Conservation (phyloP, 1,140 invertebrate genomes). For the Ridgeia piscesae region DNA sequence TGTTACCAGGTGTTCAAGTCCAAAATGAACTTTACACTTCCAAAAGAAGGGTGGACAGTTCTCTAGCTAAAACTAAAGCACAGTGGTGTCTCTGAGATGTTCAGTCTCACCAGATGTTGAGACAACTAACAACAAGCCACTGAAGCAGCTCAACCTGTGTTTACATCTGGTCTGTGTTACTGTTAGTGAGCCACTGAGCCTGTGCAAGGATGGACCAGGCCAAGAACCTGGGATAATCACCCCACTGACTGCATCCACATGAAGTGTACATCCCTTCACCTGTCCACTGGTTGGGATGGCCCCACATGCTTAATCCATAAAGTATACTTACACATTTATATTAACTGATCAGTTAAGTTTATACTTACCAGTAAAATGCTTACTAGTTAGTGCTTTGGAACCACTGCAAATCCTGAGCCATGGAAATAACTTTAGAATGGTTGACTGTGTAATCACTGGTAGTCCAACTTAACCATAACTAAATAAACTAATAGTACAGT, state of each 20-base stretch:
- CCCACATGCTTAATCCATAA: background rate
- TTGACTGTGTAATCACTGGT: too few relatives aligned
- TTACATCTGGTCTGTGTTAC: background rate
- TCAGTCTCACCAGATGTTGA: background rate
- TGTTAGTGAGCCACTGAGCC: background rate
- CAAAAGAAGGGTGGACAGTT: background rate
- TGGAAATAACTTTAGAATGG: too few relatives aligned
- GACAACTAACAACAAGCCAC: background rate
- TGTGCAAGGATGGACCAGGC: background rate
- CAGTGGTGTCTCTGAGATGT: background rate
- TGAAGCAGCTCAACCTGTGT: background rate
- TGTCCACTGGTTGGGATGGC: background rate
- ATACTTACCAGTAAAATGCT: too few relatives aligned
- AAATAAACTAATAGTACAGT: too few relatives aligned
- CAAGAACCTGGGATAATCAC: background rate
- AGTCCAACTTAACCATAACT: too few relatives aligned
- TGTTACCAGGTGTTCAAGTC: too few relatives aligned
- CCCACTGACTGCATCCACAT: background rate
- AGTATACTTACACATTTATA: too few relatives aligned
- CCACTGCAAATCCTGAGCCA: too few relatives aligned
- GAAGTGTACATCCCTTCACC: background rate
- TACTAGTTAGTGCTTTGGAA: too few relatives aligned
- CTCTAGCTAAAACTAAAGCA: background rate
- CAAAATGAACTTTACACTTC: background rate
- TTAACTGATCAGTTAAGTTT: too few relatives aligned